These are phyloP conservation scores for Procambarus clarkii DNA, from an alignment of 1,140 invertebrate species.

Conservation along the genomic window DNA sequence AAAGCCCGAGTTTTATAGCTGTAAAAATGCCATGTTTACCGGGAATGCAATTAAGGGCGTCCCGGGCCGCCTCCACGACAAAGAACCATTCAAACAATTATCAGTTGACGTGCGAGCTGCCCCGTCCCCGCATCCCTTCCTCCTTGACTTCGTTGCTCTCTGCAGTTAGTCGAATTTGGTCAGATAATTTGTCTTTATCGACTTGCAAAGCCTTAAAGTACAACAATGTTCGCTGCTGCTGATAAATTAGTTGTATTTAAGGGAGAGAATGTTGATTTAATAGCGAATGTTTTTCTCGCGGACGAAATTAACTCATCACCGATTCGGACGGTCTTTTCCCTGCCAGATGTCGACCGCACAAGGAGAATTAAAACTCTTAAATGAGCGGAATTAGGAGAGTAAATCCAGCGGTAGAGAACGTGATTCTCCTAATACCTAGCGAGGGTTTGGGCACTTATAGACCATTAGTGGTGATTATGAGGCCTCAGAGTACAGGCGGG, in stretches of 20 bases:
- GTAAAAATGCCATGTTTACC: background rate
- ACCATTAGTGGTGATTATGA: constrained; percentile 3
- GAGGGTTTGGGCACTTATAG: background rate
- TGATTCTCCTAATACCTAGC: background rate
- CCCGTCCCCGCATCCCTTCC: background rate
- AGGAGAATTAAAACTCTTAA: constrained; percentile 8
- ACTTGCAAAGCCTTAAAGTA: too few species aligned
- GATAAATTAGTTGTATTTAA: too few species aligned
- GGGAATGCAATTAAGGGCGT: background rate
- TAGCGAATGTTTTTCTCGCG: too few species aligned
- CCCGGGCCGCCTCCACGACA: background rate
- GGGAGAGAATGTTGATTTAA: too few species aligned
- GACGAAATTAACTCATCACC: background rate
- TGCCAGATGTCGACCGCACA: constrained; percentile 7
- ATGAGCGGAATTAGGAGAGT: background rate
- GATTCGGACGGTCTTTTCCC: background rate
- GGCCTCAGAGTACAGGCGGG: background rate
- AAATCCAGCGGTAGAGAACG: background rate
- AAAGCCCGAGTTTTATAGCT: background rate
- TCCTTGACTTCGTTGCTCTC: background rate
- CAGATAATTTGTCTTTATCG: background rate
- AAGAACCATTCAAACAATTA: background rate
- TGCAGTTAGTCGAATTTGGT: background rate
- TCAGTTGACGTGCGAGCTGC: background rate
- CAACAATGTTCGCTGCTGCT: too few species aligned